A percentile compares a stretch with the other conserved stretches of the same genome.
Conservation (phyloP, 1,140 invertebrate genomes). For the Aphelenchoides fujianensis region DNA sequence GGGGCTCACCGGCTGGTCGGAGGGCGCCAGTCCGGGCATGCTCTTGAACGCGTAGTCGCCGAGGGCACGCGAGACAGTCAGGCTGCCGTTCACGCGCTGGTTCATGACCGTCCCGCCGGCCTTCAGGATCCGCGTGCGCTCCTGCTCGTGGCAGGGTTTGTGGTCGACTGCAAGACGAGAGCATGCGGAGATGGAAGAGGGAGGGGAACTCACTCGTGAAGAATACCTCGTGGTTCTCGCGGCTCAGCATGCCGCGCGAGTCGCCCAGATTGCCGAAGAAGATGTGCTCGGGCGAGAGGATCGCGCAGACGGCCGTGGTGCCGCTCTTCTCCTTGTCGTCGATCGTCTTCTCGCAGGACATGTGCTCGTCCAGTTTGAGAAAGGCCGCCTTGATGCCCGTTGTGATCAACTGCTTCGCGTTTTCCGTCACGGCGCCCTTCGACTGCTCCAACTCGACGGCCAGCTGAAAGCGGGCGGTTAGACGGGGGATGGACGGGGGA, state of each 20-base stretch:
- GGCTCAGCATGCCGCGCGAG: slow-evolving; percentile 5
- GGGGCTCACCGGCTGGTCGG: slow-evolving; percentile 82
- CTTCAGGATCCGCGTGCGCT: slow-evolving; percentile 72
- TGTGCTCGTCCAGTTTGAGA: slow-evolving; percentile 76
- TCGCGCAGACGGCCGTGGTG: slow-evolving; percentile 93
- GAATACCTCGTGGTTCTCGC: slow-evolving; percentile 73
- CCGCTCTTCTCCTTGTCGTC: slow-evolving; percentile 83
- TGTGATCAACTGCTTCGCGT: slow-evolving; percentile 41
- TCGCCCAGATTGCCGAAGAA: slow-evolving; percentile 65
- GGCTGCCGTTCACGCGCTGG: slow-evolving; percentile 84
- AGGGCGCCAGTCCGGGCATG: slow-evolving; percentile 75
- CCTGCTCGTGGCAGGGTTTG: slow-evolving; percentile 71
- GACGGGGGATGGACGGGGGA: slow-evolving; percentile 50
- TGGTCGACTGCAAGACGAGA: slow-evolving; percentile 86
- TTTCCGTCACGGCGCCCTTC: slow-evolving; percentile 40
- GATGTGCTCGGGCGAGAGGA: slow-evolving; percentile 77
- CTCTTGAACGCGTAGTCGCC: slow-evolving; percentile 97
- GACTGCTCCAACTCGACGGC: slow-evolving; percentile 38
- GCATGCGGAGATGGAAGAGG: slow-evolving; percentile 74
- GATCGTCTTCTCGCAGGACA: slow-evolving; percentile 77
- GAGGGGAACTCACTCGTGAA: slow-evolving; percentile 87
- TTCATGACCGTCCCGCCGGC: slow-evolving; percentile 97
- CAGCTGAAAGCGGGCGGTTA: slow-evolving; percentile 39
- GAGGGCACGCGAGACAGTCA: slow-evolving; percentile 76
- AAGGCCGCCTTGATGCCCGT: slow-evolving; percentile 81